Evolutionary conservation across 1,140 invertebrate species (phyloP).

Genomic region (Dryas iulia): DNA sequence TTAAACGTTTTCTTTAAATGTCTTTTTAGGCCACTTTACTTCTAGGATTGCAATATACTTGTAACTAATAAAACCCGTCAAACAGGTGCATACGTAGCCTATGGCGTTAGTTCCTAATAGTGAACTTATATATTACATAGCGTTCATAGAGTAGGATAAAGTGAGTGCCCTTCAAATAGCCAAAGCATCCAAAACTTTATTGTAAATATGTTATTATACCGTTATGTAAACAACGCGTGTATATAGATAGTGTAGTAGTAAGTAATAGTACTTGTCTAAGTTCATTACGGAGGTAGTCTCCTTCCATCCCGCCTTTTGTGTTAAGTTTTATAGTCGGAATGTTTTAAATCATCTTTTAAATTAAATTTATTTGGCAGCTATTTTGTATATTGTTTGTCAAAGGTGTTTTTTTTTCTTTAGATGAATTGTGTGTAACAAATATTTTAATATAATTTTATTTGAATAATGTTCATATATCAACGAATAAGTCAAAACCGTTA

Average conservation of each 20-base stretch:
- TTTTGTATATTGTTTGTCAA: not conserved
- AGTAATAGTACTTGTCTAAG: constrained; percentile 51
- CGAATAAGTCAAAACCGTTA: too few relatives aligned
- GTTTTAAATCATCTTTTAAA: not conserved
- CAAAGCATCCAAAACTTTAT: constrained; percentile 75
- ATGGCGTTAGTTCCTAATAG: constrained; percentile 60
- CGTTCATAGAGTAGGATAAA: constrained; percentile 39
- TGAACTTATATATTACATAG: constrained; percentile 49
- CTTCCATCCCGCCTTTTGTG: constrained; percentile 36
- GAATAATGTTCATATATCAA: too few relatives aligned
- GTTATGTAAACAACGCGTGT: constrained; percentile 48
- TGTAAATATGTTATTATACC: constrained; percentile 61
- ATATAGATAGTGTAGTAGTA: constrained; percentile 59
- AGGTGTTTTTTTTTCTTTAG: not conserved
- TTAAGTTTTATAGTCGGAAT: constrained; percentile 3
- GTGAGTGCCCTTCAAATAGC: constrained; percentile 66
- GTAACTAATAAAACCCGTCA: too few relatives aligned
- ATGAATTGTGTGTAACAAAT: not conserved
- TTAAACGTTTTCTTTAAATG: too few relatives aligned
- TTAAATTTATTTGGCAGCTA: not conserved
- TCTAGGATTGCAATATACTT: too few relatives aligned
- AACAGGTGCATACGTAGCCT: constrained; percentile 47
- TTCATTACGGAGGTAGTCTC: constrained; percentile 25
- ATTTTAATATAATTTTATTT: too few relatives aligned
- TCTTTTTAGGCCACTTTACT: too few relatives aligned